Evolutionary conservation across 2,113 vertebrate genomes (phyloP), one percentile per base, ranked within the genome.

Genomic region (Lethenteron camtschaticum): DNA sequence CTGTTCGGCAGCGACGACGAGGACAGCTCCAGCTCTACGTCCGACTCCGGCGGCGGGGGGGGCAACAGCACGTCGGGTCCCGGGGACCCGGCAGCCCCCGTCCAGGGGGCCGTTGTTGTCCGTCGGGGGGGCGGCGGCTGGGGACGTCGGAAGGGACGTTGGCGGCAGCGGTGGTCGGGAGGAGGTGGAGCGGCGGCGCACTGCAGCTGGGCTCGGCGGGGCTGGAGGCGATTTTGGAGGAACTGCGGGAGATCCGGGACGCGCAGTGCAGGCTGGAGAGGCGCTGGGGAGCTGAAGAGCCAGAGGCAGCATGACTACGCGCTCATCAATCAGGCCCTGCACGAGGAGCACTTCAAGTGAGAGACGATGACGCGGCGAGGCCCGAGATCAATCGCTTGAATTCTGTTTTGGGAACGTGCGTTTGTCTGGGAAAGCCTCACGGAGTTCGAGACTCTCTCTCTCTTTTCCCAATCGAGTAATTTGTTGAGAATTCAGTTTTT

Each of bases 251-350:
- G 77, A 95, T 99, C 75, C 96, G 92, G 73, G 85, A 85, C 72
- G 84, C 87, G 68, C 91, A 96, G 78, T 80, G 84, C 0, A 89
- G 96, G 75, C 84, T 95, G 81, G 94, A 95, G 91, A 96, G 56
- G 83, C 88, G 70, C 90, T 96, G 73, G 90, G 75, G 94, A 96
- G 79, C 85, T 99, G 78, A 99, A 94, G 78, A 82, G 84, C 0
- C 94, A 96, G 76, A 82, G 96, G 73, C 94, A 96, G 78, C 78
- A 86, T 24, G 91, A 96, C 78, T 99, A 99, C 78, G 84, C 85
- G 74, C 96, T 88, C 81, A 96, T 99, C 91, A 95, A 88, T 0
- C 94, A 96, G 83, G 92, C 90, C 76, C 76, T 99, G 79, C 90
- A 96, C 70, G 94, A 99, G 74, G 94, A 99, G 75, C 85, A 82